Evolutionary conservation across 2,797 vertebrate species (phyloP), one percentile per base, ranked within the genome.

Genomic region (Hozukius guyotensis): DNA sequence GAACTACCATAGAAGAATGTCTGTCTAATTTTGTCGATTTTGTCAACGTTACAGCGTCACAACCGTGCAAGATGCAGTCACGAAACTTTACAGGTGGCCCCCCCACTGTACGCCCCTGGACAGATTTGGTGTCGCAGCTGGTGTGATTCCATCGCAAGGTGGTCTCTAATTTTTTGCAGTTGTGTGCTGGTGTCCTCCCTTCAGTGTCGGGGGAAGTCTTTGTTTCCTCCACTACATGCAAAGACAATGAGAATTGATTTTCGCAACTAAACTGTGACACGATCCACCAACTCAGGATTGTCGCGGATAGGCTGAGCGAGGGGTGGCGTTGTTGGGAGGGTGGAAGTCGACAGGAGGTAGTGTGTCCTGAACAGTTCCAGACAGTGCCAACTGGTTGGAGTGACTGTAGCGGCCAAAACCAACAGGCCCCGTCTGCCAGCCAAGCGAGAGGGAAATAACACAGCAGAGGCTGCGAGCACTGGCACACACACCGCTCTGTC

Each of bases 391-490:
- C 67, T 85, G 81, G 90, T 88, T 62, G 74, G 89, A 88, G 77
- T 57, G 85, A 85, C 83, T 62, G 72, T 27, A 78, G 86, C 71
- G 75, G 93, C 94, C 92, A 93, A 93, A 93, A 91, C 84, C 88
- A 94, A 94, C 93, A 94, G 69, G 73, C 71, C 65, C 36, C 7
- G 80, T 90, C 86, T 89, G 83, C 77, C 88, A 84, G 87, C 75
- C 79, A 73, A 72, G 78, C 78, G 27, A 89, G 75, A 84, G 86
- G 90, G 85, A 93, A 90, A 88, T 83, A 88, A 82, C 89, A 88
- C 73, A 88, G 84, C 22, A 18, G 76, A 87, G 83, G 53, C 72
- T 66, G 69, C 18, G 25, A 75, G 42, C 55, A 25, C 32, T 75
- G 76, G 78, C 65, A 75, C 70, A 74, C 46, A 63, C 53, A 63